phyloP scores from a whole-genome alignment of 2,888 invertebrate species.

The Polyploca ridens region DNA sequence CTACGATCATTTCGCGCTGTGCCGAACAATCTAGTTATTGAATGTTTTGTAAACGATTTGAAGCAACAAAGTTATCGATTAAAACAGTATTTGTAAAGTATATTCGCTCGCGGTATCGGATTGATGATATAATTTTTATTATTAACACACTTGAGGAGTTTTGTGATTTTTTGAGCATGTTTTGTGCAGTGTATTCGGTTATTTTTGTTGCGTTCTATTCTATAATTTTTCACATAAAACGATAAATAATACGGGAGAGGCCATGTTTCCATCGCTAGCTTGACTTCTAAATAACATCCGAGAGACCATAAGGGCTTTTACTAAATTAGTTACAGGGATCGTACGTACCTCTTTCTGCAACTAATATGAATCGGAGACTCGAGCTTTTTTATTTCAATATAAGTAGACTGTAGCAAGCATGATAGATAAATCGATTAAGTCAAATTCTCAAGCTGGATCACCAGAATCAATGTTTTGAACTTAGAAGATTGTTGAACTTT shows the following conservation, averaged over 20 bases:
- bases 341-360: conserved; percentile 14
- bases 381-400: conserved; percentile 17
- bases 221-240: conserved; percentile 23
- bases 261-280: not conserved
- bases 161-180: conserved; percentile 63
- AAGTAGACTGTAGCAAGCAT: conserved; percentile 16
- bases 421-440: not conserved
- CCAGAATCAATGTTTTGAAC: not conserved
- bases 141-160: conserved; percentile 58
- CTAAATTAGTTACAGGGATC: conserved; percentile 7
- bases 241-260: not conserved
- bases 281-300: not conserved
- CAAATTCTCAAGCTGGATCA: conserved; percentile 15
- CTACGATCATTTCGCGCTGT: not conserved
- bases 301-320: not conserved
- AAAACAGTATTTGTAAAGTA: not conserved
- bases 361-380: conserved; percentile 16
- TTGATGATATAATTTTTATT: conserved; percentile 42
- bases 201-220: conserved; percentile 51
- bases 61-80: not conserved
- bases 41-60: not conserved
- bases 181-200: conserved; percentile 50
- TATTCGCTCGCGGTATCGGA: conserved; percentile 55
- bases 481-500: not conserved
- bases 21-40: conserved; percentile 2